Evolutionary conservation across 2,797 vertebrate species (phyloP).

Genomic region (Danio jaintianensis): DNA sequence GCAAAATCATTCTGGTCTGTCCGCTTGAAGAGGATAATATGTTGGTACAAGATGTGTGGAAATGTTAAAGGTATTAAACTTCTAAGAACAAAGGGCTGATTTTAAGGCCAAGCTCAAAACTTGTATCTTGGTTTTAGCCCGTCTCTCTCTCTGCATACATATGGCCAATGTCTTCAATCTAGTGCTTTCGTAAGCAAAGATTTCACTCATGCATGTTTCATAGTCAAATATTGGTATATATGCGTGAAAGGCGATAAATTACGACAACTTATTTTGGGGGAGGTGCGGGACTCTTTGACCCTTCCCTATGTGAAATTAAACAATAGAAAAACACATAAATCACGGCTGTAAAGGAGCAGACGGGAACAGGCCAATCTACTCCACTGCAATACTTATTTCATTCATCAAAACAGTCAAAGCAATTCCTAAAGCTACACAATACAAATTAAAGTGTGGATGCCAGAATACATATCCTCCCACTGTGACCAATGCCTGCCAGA

Average conservation of each 20-base stretch:
- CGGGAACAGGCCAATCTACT: constrained; percentile 83
- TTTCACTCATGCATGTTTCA: constrained; percentile 23
- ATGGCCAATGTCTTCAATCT: constrained; percentile 61
- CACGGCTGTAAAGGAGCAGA: constrained; percentile 75
- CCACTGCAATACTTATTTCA: constrained; percentile 82
- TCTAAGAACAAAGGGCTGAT: constrained; percentile 44
- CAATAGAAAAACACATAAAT: constrained; percentile 87
- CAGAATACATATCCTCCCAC: constrained; percentile 72
- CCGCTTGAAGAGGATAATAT: constrained; percentile 36
- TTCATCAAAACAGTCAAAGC: constrained; percentile 85
- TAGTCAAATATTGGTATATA: constrained; percentile 72
- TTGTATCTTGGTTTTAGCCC: not conserved
- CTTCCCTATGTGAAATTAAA: constrained; percentile 81
- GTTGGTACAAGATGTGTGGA: constrained; percentile 36
- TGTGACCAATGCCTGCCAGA: constrained; percentile 63
- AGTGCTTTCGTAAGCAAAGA: constrained; percentile 51
- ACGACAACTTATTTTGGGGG: constrained; percentile 76
- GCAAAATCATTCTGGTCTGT: constrained; percentile 54
- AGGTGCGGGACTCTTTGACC: constrained; percentile 72
- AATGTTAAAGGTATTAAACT: constrained; percentile 50
- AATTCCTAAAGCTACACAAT: constrained; percentile 67
- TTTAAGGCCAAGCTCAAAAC: constrained; percentile 26
- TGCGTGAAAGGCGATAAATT: constrained; percentile 75
- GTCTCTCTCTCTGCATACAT: constrained; percentile 39
- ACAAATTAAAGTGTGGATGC: constrained; percentile 80